phyloP scores from a whole-genome alignment of 2,888 invertebrate species.

The Vanessa cardui region DNA sequence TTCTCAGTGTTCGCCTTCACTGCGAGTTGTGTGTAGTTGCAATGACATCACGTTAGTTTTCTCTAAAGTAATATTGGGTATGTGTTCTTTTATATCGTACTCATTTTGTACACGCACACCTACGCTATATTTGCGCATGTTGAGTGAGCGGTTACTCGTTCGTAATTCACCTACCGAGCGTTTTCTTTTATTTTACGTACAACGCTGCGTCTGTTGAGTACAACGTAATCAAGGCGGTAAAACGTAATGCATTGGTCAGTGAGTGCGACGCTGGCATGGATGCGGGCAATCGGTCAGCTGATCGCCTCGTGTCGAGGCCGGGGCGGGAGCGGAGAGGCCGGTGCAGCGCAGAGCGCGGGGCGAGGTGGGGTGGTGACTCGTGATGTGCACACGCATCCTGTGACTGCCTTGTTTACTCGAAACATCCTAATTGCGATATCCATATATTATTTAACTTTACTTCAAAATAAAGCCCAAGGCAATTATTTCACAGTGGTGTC shows the following conservation, averaged over 20 bases:
- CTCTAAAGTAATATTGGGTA: constrained; percentile 24
- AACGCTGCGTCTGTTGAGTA: constrained; percentile 41
- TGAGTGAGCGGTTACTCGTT: constrained; percentile 25
- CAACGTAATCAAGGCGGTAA: constrained; percentile 57
- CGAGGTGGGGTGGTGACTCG: constrained; percentile 32
- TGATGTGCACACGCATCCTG: constrained; percentile 52
- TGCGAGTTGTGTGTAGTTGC: constrained; percentile 6
- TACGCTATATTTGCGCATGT: constrained; percentile 33
- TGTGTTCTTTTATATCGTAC: constrained; percentile 26
- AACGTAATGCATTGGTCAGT: constrained; percentile 61
- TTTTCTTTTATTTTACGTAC: constrained; percentile 42
- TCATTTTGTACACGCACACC: constrained; percentile 32
- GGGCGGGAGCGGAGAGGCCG: constrained; percentile 38
- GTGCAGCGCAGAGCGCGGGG: constrained; percentile 44
- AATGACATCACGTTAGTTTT: constrained; percentile 21
- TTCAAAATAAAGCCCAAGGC: constrained; percentile 64
- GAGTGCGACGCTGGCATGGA: constrained; percentile 49
- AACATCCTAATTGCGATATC: constrained; percentile 10
- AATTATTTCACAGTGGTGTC: constrained; percentile 66
- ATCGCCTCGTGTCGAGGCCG: constrained; percentile 60
- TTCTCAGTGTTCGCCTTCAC: constrained; percentile 9
- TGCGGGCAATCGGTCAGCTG: constrained; percentile 70
- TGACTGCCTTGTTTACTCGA: constrained; percentile 26
- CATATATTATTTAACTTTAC: constrained; percentile 15
- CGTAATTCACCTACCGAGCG: constrained; percentile 32